Evolutionary conservation across 2,888 invertebrate species (phyloP).

Genomic region (Byasa hedistus): DNA sequence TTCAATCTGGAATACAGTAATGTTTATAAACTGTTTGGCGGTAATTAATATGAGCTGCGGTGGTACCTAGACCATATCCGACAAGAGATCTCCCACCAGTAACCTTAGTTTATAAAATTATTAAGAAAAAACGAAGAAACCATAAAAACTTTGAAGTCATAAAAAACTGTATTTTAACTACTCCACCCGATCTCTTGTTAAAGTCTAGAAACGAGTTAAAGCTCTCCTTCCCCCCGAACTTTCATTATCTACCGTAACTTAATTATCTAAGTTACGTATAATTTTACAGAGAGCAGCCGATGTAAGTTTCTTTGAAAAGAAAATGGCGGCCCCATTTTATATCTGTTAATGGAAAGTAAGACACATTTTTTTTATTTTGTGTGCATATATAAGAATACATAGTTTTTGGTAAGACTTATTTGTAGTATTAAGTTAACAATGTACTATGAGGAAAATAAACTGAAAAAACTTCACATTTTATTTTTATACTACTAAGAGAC

Average conservation of each 20-base stretch:
- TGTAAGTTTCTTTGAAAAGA: neutral
- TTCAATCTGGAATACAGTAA: no score
- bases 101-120: no score
- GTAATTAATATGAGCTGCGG: no score
- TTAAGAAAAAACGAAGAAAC: neutral
- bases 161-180: neutral
- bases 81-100: no score
- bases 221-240: neutral
- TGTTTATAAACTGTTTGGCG: no score
- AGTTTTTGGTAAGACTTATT: no score
- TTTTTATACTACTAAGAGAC: no score
- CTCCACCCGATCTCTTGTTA: neutral
- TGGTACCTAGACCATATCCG: no score
- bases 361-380: neutral
- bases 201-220: neutral
- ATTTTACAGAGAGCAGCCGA: slow-evolving; percentile 7
- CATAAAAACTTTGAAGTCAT: neutral
- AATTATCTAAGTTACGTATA: slow-evolving; percentile 12
- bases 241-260: slow-evolving; percentile 9
- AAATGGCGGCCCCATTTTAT: neutral
- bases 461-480: no score
- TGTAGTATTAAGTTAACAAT: no score
- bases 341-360: neutral
- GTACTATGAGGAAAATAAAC: no score
- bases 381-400: no score